phyloP scores from a whole-genome alignment of 2,113 vertebrate species.

The Nycticebus coucang region DNA sequence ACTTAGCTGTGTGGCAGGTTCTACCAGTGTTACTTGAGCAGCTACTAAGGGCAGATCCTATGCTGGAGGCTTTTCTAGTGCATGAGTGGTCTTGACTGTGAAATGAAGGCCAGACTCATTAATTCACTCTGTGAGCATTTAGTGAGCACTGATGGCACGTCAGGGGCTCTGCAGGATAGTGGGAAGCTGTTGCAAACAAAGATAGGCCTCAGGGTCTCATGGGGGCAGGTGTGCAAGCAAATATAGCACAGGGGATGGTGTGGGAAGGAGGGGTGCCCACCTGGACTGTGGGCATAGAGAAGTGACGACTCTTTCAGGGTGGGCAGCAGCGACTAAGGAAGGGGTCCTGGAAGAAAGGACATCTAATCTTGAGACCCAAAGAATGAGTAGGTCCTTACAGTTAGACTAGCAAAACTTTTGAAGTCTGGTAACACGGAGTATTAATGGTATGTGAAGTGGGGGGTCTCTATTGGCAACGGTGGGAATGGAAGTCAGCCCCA shows the following conservation, averaged over 20 bases:
- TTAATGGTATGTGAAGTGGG: not conserved
- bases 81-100: not conserved
- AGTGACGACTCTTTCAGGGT: not conserved
- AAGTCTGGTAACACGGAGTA: not conserved
- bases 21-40: not conserved
- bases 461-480: not conserved
- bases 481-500: not conserved
- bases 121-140: not conserved
- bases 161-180: not conserved
- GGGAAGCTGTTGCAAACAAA: not conserved
- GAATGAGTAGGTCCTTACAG: not conserved
- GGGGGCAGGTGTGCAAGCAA: not conserved
- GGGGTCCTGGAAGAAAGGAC: not conserved
- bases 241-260: not conserved
- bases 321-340: not conserved
- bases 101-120: not conserved
- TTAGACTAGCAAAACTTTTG: not conserved
- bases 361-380: not conserved
- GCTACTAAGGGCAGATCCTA: not conserved
- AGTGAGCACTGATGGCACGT: fast-evolving
- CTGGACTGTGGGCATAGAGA: not conserved
- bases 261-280: not conserved
- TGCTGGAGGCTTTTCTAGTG: not conserved
- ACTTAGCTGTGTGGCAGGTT: too few relatives aligned
- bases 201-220: not conserved